These are phyloP conservation scores for Lomographa bimaculata DNA, from an alignment of 2,888 invertebrate genomes.

Conservation along the genomic window DNA sequence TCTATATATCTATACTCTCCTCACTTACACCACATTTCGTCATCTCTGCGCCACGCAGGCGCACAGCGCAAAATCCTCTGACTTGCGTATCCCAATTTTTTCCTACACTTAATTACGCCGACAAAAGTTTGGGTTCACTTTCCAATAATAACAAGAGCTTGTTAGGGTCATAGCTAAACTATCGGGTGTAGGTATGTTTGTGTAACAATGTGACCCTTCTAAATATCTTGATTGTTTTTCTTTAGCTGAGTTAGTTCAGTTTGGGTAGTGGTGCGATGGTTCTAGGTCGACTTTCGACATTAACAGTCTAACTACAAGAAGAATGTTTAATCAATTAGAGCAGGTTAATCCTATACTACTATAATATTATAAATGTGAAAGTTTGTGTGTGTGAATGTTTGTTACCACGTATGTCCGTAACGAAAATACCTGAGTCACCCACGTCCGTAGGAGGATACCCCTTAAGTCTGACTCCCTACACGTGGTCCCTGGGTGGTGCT, in stretches of 20 bases:
- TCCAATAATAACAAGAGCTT: conserved; percentile 45
- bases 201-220: conserved; percentile 26
- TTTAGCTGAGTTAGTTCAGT: conserved; percentile 19
- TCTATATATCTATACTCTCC: too few species aligned
- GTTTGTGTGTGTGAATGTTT: too few species aligned
- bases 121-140: conserved; percentile 43
- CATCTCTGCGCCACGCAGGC: conserved; percentile 56
- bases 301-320: too few species aligned
- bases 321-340: too few species aligned
- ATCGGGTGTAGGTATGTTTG: conserved; percentile 26
- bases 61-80: conserved; percentile 61
- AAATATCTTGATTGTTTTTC: conserved; percentile 30
- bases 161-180: conserved; percentile 35
- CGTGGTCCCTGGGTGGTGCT: too few species aligned
- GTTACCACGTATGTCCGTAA: too few species aligned
- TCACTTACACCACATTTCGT: conserved; percentile 35
- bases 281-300: too few species aligned
- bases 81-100: conserved; percentile 67
- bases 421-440: too few species aligned
- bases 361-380: too few species aligned
- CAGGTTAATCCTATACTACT: too few species aligned
- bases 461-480: too few species aligned
- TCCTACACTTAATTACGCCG: conserved; percentile 59
- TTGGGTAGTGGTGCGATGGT: conserved; percentile 4
- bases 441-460: too few species aligned